Evolutionary conservation across 2,113 vertebrate genomes (phyloP), one percentile per base, ranked within the genome.

Genomic region (Oryctolagus cuniculus): DNA sequence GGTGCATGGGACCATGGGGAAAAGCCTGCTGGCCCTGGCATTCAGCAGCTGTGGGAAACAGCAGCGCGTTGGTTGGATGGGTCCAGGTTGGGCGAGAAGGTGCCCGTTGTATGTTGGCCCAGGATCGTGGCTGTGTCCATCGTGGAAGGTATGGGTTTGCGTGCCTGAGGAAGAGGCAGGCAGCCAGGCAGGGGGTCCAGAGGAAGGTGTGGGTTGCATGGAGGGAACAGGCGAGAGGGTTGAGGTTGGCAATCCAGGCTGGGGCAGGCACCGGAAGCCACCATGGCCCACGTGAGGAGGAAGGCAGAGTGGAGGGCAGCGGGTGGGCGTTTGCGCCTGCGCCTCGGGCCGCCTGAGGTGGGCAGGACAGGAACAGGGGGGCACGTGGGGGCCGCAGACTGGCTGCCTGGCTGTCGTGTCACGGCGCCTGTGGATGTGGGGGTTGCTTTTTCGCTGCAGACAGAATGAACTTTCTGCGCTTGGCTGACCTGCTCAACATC

Each of bases 401-500:
- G 75, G 6, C 2, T 25, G 6, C 11, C 22, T 75, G 27, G 74
- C n/a, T 44, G 61, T 44, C 22, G 7, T 34, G 7, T 89, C 27
- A 7, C 8, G 38, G 21, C 2, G 4, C 36, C 38, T 21, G 2
- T 34, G 1, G 29, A 44, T 24, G 25, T 31, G 19, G 49, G 64
- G 27, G 77, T 80, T 2, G 1, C 29, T 49, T 97, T 92, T 66
- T 61, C 85, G 0, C 90, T 95, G 53, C 97, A 99, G 99, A 99
- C 89, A 99, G 99, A 96, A 93, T 98, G 82, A 98, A 98, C 10
- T 99, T 99, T 85, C 96, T 99, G 12, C 99, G 99, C 83, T 97
- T 99, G 89, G 98, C 99, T 19, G 99, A 99, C 97, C 99, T 99
- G 27, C 98, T 99, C 93, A 99, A 99, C 97, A 99, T 99, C 84